phyloP scores from a whole-genome alignment of 2,113 vertebrate genomes.

The Damaliscus lunatus region DNA sequence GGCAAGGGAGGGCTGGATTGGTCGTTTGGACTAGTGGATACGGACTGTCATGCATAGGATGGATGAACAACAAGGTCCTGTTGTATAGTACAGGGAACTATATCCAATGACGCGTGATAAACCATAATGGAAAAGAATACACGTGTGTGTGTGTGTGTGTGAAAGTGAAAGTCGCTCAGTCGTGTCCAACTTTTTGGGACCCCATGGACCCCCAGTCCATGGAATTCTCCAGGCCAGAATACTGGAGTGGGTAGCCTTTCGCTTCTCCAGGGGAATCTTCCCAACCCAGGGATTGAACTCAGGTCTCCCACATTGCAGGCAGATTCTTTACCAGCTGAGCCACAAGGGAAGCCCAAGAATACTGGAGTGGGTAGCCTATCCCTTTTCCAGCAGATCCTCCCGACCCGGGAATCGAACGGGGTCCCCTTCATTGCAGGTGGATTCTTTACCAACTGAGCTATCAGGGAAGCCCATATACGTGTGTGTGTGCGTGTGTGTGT shows the following conservation, averaged over 20 bases:
- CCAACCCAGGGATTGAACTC: neutral
- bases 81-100: neutral
- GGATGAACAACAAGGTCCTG: neutral
- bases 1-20: neutral
- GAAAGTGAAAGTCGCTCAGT: neutral
- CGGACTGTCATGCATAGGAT: neutral
- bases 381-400: neutral
- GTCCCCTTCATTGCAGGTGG: neutral
- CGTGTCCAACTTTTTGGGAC: neutral
- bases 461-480: no score
- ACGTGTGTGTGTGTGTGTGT: neutral
- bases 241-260: neutral
- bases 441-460: no score
- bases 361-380: neutral
- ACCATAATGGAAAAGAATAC: neutral
- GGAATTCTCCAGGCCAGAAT: neutral
- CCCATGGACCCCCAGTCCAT: neutral
- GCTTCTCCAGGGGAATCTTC: neutral
- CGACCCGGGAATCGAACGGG: rapidly evolving
- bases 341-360: neutral
- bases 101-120: neutral
- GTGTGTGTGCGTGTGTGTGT: no score
- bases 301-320: neutral
- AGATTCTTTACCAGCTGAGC: neutral
- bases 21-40: neutral